Evolutionary conservation across 2,113 vertebrate genomes (phyloP), one percentile per base, ranked within the genome.

Genomic region (Apeltes quadracus): DNA sequence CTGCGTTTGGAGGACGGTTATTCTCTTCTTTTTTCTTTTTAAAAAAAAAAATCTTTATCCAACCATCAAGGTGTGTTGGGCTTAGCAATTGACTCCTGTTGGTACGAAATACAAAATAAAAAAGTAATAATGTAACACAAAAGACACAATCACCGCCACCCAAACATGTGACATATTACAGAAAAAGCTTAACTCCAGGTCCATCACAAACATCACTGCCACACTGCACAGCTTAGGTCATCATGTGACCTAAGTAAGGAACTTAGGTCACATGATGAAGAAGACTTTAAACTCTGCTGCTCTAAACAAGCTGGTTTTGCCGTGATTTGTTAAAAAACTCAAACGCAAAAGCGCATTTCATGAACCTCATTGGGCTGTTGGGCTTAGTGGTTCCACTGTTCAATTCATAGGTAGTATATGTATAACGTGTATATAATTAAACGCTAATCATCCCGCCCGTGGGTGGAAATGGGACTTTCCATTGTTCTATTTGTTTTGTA

Each of bases 401-500:
- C 20, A 34, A 13, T 11, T 20, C 18, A 57, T 12, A 20, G 9
- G 7, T 5, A 44, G 15, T 46, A 27, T 20, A 4, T 44, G 25
- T 23, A 10, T 23, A 5, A 14, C 16, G 13, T 44, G 15, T 20
- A 7, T 27, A 20, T 20, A 20, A 44, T 20, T 29, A 2, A 29
- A 25, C 18, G 55, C n/a, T 46, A 34, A 27, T 62, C 7, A 54
- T 62, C 25, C 16, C 22, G 22, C 20, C 15, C 9, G 48, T 18
- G 34, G 62, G 55, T 46, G 7, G 32, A 66, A 23, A 46, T 59
- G 16, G 2, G 20, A 61, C 56, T 55, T 72, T 61, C 46, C 62
- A 55, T 55, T 55, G 48, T 72, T 61, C 46, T 55, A 55, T 55
- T 55, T 56, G 61, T 32, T 61, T n/a, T 44, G 12, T 39, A 39